Base-by-base conservation (phyloP, 2,888 invertebrate species). In the Enoplolaimus lenunculus region DNA sequence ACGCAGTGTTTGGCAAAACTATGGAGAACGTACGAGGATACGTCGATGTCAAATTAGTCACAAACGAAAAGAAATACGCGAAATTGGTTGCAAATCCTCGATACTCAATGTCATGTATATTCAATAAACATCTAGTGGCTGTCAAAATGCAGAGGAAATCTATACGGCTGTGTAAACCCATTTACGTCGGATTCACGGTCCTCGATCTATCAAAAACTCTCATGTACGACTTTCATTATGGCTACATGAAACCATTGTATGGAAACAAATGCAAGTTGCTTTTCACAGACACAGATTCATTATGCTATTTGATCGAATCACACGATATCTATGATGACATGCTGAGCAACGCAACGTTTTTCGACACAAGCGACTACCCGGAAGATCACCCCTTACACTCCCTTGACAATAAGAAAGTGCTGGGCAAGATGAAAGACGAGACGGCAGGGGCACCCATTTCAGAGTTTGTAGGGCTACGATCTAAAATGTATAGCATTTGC, bases 341-440 rank as follows among this genome's bases (percentile, higher is more conserved):
- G 57, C 21, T 21, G 26, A 57, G 21, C 57, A 26, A 57, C 26
- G 57, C 57, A 21, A 26, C 21, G 21, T 21, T 57, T 21, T 57
- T 57, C 26, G 57, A 57, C 26, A 26, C 57, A 57, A 57, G 57
- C 26, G 57, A 57, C 26, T 57, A 21, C 26, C 57, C 57, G 26
- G 26, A 57, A 26, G 26, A 57, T 57, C 57, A 57, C 26, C 21
- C 21, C 21, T 57, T 21, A 21, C 26, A 21, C 26, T 21, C 21
- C 26, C 26, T 57, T 21, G 21, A 26, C 21, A 57, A 57, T 26
- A 57, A 57, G 26, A 57, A 57, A 57, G 57, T 57, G 21, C 21
- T 57, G 57, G 57, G 57, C 57, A 57, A 57, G 57, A 57, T 57
- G 57, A 26, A 57, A 57, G 26, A 57, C n/a, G n/a, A n/a, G n/a